These are phyloP conservation scores for Speoplatyrhinus poulsoni DNA, from an alignment of 2,113 vertebrate genomes.

Conservation along the genomic window DNA sequence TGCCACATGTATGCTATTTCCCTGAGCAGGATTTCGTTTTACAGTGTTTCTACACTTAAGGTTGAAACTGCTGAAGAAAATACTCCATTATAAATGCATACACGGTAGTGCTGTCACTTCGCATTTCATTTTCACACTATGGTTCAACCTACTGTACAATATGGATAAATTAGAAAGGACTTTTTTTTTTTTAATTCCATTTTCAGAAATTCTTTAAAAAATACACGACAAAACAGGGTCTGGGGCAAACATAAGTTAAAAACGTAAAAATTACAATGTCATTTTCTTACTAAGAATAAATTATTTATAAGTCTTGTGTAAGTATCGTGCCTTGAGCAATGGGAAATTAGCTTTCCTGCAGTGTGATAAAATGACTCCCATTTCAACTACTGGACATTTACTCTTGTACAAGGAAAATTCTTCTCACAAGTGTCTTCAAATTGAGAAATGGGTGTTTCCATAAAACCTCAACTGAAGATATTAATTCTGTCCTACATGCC, in stretches of 20 bases:
- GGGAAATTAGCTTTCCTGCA: conserved; percentile 57
- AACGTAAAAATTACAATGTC: conserved; percentile 60
- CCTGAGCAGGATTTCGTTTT: too few species aligned
- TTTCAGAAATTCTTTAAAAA: not conserved
- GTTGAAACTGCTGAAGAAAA: too few species aligned
- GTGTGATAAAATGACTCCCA: conserved; percentile 36
- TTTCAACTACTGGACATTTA: conserved; percentile 38
- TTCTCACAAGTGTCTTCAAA: conserved; percentile 6
- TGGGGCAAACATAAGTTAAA: conserved; percentile 53
- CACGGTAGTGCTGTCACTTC: not conserved
- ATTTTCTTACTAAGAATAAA: conserved; percentile 52
- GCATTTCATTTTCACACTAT: too few species aligned
- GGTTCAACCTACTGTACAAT: too few species aligned
- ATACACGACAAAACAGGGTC: conserved; percentile 36
- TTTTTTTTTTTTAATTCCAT: conserved; percentile 21
- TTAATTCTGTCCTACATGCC: conserved; percentile 10
- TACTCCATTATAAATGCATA: too few species aligned
- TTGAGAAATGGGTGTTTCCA: conserved; percentile 12
- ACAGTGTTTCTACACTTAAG: too few species aligned
- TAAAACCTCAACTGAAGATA: conserved; percentile 15
- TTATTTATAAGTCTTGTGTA: conserved; percentile 46
- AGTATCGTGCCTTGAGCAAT: conserved; percentile 42
- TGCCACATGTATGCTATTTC: too few species aligned
- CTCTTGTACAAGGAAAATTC: conserved; percentile 24
- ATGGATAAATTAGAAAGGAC: not conserved